Evolutionary conservation across 2,797 vertebrate species (phyloP).

Genomic region (Chelidonichthys spinosus): DNA sequence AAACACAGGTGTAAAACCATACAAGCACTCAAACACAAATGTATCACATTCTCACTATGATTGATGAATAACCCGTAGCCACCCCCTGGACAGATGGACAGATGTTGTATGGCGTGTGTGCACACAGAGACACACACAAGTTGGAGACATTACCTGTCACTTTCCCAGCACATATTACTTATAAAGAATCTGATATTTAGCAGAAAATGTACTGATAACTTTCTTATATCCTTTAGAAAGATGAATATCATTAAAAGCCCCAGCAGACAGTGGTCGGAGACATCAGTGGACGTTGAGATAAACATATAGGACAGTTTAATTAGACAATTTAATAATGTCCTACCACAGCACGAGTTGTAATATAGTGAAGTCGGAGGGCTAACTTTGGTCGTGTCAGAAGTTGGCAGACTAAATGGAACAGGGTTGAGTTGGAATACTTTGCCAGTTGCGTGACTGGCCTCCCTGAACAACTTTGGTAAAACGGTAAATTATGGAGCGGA

Average conservation of each 20-base stretch:
- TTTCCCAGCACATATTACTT: constrained; percentile 6
- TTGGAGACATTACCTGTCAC: neutral
- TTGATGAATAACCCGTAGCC: constrained; percentile 11
- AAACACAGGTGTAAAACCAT: neutral
- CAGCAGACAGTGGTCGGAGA: neutral
- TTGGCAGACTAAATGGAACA: neutral
- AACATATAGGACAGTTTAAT: constrained; percentile 1
- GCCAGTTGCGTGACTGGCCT: constrained; percentile 68
- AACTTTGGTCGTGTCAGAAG: constrained; percentile 11
- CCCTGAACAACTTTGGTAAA: constrained; percentile 59
- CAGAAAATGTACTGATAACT: neutral
- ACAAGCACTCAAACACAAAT: neutral
- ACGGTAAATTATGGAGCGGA: constrained; percentile 70
- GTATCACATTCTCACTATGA: constrained; percentile 27
- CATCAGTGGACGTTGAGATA: neutral
- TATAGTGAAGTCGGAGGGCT: constrained; percentile 8
- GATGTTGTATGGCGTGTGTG: constrained; percentile 31
- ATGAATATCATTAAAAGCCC: neutral
- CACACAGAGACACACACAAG: neutral
- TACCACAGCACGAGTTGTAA: neutral
- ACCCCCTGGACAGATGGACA: constrained; percentile 12
- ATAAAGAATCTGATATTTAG: neutral
- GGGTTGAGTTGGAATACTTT: constrained; percentile 16
- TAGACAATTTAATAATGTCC: neutral
- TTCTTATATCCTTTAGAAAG: neutral